Percentiles rank a stretch among this genome's conserved stretches.
phyloP scores from a whole-genome alignment of 2,797 vertebrate species.

The Acipenser transmontanus region DNA sequence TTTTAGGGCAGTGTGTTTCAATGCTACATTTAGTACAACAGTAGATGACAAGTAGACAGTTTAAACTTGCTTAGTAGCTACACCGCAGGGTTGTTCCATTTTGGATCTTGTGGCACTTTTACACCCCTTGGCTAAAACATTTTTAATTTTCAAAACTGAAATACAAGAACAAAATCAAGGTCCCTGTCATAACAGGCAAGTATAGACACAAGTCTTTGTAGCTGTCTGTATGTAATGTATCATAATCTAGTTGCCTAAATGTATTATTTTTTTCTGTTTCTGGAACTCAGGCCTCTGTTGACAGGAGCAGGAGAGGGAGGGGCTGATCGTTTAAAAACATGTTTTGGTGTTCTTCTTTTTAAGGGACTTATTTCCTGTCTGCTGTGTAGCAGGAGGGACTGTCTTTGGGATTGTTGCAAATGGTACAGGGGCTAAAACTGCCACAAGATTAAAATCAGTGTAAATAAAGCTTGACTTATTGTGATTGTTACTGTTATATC shows the following conservation, averaged over 20 bases:
- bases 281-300: constrained; percentile 74
- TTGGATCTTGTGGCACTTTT: constrained; percentile 95
- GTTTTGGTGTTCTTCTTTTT: constrained; percentile 32
- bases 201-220: constrained; percentile 77
- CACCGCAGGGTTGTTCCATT: constrained; percentile 90
- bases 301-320: constrained; percentile 61
- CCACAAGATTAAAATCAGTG: constrained; percentile 99
- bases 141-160: constrained; percentile 48
- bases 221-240: constrained; percentile 83
- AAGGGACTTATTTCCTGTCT: constrained; percentile 32
- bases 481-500: constrained; percentile 99
- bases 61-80: constrained; percentile 78
- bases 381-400: constrained; percentile 44
- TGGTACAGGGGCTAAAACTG: constrained; percentile 89
- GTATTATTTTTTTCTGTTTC: constrained; percentile 56
- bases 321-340: constrained; percentile 59
- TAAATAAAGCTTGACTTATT: constrained; percentile 99
- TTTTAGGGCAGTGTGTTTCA: constrained; percentile 79
- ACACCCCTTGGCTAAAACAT: constrained; percentile 70
- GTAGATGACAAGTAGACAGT: constrained; percentile 84
- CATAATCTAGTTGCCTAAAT: constrained; percentile 72
- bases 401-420: constrained; percentile 82
- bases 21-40: constrained; percentile 78
- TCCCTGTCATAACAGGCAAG: constrained; percentile 62
- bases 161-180: constrained; percentile 50